A percentile compares a stretch with the other conserved stretches of the same genome.
Evolutionary conservation across 2,797 vertebrate genomes (phyloP).

Genomic region (Epinephelus coioides): DNA sequence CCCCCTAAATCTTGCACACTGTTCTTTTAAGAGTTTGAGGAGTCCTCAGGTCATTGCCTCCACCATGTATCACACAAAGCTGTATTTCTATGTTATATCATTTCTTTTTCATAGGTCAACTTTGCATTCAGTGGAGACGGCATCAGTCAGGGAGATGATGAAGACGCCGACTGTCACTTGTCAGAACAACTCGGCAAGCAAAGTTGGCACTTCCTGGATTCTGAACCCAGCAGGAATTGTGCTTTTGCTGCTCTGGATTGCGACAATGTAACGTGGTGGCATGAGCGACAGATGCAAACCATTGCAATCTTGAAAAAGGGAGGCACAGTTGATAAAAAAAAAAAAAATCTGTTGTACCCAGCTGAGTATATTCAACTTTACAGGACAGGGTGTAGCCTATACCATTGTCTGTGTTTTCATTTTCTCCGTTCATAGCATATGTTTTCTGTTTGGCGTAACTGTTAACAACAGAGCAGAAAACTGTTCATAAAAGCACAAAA

Average conservation of each 20-base stretch:
- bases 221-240: slow-evolving; percentile 26
- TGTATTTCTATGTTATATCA: background rate
- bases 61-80: background rate
- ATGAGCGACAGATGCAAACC: background rate
- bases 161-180: slow-evolving; percentile 50
- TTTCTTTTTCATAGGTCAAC: slow-evolving; percentile 27
- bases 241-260: slow-evolving; percentile 48
- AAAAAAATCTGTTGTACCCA: background rate
- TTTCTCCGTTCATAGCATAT: background rate
- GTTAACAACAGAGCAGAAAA: background rate
- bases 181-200: background rate
- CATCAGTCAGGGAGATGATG: slow-evolving; percentile 51
- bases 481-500: no score
- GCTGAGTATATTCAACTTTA: background rate
- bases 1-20: no score
- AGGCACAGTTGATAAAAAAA: background rate
- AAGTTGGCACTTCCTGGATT: slow-evolving; percentile 31
- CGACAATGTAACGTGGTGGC: slow-evolving; percentile 21
- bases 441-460: background rate
- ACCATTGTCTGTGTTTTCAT: background rate
- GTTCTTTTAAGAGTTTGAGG: no score
- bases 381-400: background rate
- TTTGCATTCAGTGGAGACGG: accelerated
- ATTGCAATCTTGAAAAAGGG: background rate
- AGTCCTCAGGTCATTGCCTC: background rate